Conservation (phyloP, 2,888 invertebrate species). For the Ormia ochracea region DNA sequence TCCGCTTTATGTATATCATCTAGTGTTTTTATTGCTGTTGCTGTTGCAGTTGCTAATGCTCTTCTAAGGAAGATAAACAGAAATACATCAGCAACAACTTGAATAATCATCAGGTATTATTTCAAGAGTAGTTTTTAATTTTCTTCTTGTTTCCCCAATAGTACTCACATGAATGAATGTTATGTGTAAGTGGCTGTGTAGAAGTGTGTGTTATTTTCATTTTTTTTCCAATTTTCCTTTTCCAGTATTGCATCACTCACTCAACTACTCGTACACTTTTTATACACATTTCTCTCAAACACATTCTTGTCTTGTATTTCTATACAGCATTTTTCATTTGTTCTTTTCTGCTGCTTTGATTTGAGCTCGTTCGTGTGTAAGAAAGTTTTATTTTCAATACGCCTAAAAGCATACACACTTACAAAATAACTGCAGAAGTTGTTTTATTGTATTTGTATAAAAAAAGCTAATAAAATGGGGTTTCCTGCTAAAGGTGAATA, state of each 20-base stretch:
- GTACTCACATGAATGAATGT: not conserved
- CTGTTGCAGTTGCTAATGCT: constrained; percentile 1
- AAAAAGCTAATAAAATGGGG: constrained; percentile 25
- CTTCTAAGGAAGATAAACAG: not conserved
- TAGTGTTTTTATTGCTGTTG: not conserved
- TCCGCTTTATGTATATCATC: not conserved
- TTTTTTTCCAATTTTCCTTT: not conserved
- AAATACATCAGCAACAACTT: constrained; percentile 1
- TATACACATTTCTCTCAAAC: constrained; percentile 11
- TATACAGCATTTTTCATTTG: not conserved
- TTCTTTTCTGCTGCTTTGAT: constrained; percentile 18
- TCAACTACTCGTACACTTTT: not conserved
- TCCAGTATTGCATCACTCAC: not conserved
- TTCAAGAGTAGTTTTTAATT: constrained; percentile 56
- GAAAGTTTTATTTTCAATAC: constrained; percentile 15
- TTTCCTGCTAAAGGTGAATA: not conserved
- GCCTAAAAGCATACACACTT: constrained; percentile 26
- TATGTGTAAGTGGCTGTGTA: not conserved
- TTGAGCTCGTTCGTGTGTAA: constrained; percentile 13
- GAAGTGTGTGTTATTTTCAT: constrained; percentile 1
- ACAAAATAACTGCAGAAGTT: not conserved
- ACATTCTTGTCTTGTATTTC: constrained; percentile 1
- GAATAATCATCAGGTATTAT: constrained; percentile 49
- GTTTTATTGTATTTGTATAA: not conserved
- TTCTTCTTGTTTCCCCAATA: constrained; percentile 29